These are phyloP conservation scores for Plebejus melissa DNA, from an alignment of 2,888 invertebrate genomes.

Conservation along the genomic window DNA sequence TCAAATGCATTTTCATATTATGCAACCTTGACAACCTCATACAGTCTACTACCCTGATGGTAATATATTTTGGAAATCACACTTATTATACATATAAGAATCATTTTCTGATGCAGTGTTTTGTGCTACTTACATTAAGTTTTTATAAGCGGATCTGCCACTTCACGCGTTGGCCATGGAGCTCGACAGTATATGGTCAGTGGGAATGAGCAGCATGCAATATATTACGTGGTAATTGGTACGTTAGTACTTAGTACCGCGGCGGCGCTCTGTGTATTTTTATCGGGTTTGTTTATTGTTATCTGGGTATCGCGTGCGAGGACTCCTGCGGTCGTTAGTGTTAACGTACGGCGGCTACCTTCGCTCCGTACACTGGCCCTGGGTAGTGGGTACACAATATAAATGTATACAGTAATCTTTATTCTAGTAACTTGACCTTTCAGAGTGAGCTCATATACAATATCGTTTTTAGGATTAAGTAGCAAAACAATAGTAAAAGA, in stretches of 20 bases:
- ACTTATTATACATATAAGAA: no score
- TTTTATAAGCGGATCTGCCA: background rate
- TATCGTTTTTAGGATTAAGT: no score
- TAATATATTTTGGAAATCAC: no score
- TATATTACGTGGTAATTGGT: slow-evolving; percentile 16
- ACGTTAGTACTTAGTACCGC: background rate
- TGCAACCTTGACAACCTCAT: no score
- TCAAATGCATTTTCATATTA: no score
- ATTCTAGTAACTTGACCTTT: background rate
- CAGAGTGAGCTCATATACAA: no score
- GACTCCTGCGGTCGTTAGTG: slow-evolving; percentile 32
- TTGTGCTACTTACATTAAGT: background rate
- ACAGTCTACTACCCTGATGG: no score
- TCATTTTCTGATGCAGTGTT: background rate
- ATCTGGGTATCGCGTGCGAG: slow-evolving; percentile 29
- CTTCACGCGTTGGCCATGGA: background rate
- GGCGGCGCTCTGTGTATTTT: background rate
- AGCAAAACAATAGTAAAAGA: no score
- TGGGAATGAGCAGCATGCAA: background rate
- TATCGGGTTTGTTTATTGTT: slow-evolving; percentile 22
- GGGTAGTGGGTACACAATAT: background rate
- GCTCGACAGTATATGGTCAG: slow-evolving; percentile 2
- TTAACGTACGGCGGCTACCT: slow-evolving; percentile 32
- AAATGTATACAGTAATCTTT: background rate
- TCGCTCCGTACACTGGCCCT: slow-evolving; percentile 14